These are phyloP conservation scores for Denticeps clupeoides DNA, from an alignment of 2,797 vertebrate species.

Conservation along the genomic window DNA sequence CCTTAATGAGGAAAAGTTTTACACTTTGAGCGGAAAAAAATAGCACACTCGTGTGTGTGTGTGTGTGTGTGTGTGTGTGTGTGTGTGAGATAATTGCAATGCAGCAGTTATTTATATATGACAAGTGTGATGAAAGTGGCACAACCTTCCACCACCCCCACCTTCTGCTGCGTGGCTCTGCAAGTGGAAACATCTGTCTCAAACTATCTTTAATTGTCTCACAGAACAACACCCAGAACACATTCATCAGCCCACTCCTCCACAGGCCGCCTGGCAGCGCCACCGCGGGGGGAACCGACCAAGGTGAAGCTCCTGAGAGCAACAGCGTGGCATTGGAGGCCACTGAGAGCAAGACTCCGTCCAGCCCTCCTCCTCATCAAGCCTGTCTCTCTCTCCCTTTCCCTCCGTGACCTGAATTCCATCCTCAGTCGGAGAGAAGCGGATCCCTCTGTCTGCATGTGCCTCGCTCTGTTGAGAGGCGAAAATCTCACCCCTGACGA, in stretches of 20 bases:
- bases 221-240: conserved; percentile 17
- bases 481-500: not conserved
- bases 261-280: not conserved
- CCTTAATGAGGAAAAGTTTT: too few relatives aligned
- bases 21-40: too few relatives aligned
- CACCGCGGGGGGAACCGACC: conserved; percentile 1
- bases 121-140: conserved; percentile 7
- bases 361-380: conserved; percentile 2
- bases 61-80: not conserved
- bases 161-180: conserved; percentile 1
- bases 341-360: conserved; percentile 10
- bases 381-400: too few relatives aligned
- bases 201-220: conserved; percentile 17
- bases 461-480: not conserved
- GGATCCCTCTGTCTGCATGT: not conserved
- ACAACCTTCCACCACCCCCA: not conserved
- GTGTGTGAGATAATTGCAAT: conserved; percentile 2
- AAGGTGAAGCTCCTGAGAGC: conserved; percentile 10
- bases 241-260: conserved; percentile 21
- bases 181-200: conserved; percentile 18
- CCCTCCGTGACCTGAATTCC: not conserved
- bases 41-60: not conserved
- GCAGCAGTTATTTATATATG: conserved; percentile 7
- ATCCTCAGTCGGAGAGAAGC: not conserved
- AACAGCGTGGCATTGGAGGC: conserved; percentile 10